Conservation (phyloP, 2,113 vertebrate genomes). For the Archilochus colubris region DNA sequence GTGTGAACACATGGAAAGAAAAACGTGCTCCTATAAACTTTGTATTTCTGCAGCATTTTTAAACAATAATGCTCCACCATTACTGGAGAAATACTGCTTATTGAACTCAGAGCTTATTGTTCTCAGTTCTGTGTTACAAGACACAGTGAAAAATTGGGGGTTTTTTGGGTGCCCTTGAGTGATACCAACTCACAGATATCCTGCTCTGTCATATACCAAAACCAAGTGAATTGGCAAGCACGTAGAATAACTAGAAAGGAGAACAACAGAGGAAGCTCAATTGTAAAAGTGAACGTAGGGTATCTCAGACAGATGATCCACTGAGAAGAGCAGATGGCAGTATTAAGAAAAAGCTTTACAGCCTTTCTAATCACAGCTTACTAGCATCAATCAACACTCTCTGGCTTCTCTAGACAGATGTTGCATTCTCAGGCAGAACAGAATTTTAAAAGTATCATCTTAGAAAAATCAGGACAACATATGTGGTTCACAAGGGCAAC, state of each 20-base stretch:
- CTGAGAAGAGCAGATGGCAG: conserved; percentile 26
- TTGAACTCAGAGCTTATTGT: neutral
- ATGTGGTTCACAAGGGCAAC: neutral
- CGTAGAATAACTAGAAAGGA: accelerated
- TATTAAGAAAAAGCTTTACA: conserved; percentile 35
- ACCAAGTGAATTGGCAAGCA: accelerated
- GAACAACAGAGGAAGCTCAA: neutral
- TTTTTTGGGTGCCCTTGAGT: neutral
- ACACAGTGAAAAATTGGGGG: neutral
- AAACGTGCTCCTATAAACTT: neutral
- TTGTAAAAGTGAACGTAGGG: neutral
- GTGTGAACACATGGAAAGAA: neutral
- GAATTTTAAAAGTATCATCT: neutral
- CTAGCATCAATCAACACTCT: neutral
- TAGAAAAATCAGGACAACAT: neutral
- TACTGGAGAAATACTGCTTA: neutral
- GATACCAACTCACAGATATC: neutral
- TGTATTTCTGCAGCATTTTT: neutral
- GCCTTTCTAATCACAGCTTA: conserved; percentile 50
- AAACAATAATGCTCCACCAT: neutral
- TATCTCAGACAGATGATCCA: neutral
- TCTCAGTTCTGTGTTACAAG: neutral
- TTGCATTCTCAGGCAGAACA: neutral
- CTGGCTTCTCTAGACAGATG: conserved; percentile 19
- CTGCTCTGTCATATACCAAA: neutral